Base-by-base conservation (phyloP, 2,797 vertebrate genomes). In the Rhinogobio ventralis region DNA sequence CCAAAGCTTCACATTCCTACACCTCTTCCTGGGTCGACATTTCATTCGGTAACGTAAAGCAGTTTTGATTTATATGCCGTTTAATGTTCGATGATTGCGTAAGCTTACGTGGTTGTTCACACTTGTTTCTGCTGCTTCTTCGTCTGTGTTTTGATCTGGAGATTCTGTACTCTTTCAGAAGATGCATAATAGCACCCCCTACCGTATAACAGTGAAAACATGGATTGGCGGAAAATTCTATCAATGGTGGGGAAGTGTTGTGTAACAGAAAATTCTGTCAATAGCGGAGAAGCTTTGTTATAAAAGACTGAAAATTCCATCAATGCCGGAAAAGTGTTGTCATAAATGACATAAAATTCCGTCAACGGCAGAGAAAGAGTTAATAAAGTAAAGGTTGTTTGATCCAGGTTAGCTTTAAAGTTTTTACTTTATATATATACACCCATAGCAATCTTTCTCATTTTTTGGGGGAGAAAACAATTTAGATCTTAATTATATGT, bases 401-500 rank as follows among this genome's bases (percentile, higher is more conserved):
- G 30, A 20, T 23, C 66, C 19, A 68, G 66, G 30, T 23, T 68
- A 4, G 23, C 33, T 68, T 39, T 36, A 20, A 67, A 67, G 17
- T 5, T 36, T 67, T 67, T 36, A 67, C 17, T 33, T 9, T 36
- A 62, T 28, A 60, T 28, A 60, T 25, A n/a, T 25, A 25, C 0
- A 53, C 46, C 13, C 33, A 13, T 20, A 15, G 17, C 9, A 71
- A 30, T 20, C 3, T 20, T 67, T 81, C 49, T 9, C 0, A 7
- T 9, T 23, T 33, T 53, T 53, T 1, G 0, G 7, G 28, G 23
- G 14, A n/a, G 33, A 25, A n/a, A 39, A 39, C 51, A 10, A 69
- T 81, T 81, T 55, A 53, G 33, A 81, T 53, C 45, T 79, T 46
- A n/a, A 68, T 62, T 53, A 67, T 67, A 46, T 51, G 77, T 33